Conservation (phyloP, 1,140 invertebrate genomes). For the Drosophila ironensis region DNA sequence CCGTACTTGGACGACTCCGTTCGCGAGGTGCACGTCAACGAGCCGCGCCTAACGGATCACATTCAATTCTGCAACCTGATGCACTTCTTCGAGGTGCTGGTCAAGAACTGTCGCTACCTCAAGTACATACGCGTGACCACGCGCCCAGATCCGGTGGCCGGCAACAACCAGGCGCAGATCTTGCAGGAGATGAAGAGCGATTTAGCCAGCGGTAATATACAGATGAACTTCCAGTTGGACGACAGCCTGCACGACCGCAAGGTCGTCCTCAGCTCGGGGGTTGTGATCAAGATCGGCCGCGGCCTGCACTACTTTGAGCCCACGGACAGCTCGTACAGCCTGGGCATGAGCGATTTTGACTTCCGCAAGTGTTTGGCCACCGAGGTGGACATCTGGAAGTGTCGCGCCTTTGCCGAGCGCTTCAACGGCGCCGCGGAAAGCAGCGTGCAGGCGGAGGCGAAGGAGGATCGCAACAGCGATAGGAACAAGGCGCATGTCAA, state of each 20-base stretch:
- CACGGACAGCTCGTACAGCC: constrained; percentile 10
- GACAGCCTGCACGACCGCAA: constrained; percentile 64
- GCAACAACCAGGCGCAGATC: constrained; percentile 45
- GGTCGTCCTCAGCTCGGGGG: constrained; percentile 64
- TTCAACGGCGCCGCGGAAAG: constrained; percentile 16
- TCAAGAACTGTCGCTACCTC: constrained; percentile 69
- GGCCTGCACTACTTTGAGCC: constrained; percentile 67
- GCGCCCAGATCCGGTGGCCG: constrained; percentile 35
- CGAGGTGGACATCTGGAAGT: constrained; percentile 70
- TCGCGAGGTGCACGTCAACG: constrained; percentile 64
- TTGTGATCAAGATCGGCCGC: constrained; percentile 58
- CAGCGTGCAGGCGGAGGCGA: not conserved
- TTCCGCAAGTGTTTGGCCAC: constrained; percentile 66
- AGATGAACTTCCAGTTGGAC: constrained; percentile 66
- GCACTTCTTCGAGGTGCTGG: constrained; percentile 63
- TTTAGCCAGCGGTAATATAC: constrained; percentile 57
- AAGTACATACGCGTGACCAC: constrained; percentile 67
- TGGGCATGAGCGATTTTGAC: constrained; percentile 65
- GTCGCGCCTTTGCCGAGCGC: constrained; percentile 55
- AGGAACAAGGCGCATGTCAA: not conserved
- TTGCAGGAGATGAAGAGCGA: constrained; percentile 56
- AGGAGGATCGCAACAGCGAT: not conserved
- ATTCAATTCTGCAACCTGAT: constrained; percentile 61
- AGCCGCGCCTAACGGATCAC: constrained; percentile 50
- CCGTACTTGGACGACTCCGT: constrained; percentile 62